Base-by-base conservation (phyloP, 2,797 vertebrate genomes). In the Sus cebifrons region DNA sequence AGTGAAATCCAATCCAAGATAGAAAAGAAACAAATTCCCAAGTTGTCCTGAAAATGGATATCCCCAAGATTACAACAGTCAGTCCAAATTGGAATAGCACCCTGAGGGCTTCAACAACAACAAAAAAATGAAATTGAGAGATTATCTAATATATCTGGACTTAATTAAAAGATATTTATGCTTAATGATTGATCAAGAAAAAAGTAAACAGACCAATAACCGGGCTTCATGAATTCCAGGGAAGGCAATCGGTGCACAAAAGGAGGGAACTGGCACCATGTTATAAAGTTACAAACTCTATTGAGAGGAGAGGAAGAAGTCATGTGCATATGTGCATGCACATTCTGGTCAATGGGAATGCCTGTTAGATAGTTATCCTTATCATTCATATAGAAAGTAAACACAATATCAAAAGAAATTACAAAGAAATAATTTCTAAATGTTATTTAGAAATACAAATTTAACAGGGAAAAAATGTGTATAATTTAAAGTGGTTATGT, bases 361-460 rank as follows among this genome's bases (percentile, higher is more conserved):
- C n/a, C 44, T 73, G 16, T 79, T 44, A 79, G 25, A 94, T 78
- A 65, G 32, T 11, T 71, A 25, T 32, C 40, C 15, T 90, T 29
- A 70, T 68, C 4, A 40, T 71, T 71, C 40, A 77, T 40, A 56
- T n/a, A 95, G n/a, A 87, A 68, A 88, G 6, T 75, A 74, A 68
- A 75, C 54, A 75, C 9, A 58, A 44, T 40, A 85, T 29, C 21
- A 91, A 87, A 74, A 68, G 17, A 23, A 82, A 75, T 82, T 32
- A 49, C 70, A 83, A 89, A 75, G 27, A 75, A 83, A 62, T 73
- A 71, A 44, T 62, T 78, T 85, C 71, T 78, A 78, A 60, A 75
- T 62, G 54, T 62, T 75, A 68, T 75, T 73, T 95, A 78, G 7
- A 89, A 95, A 73, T 81, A 71, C 44, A 67, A 79, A 86, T 49